Evolutionary conservation across 2,888 invertebrate genomes (phyloP), one percentile per base, ranked within the genome.

Genomic region (Apamea anceps): DNA sequence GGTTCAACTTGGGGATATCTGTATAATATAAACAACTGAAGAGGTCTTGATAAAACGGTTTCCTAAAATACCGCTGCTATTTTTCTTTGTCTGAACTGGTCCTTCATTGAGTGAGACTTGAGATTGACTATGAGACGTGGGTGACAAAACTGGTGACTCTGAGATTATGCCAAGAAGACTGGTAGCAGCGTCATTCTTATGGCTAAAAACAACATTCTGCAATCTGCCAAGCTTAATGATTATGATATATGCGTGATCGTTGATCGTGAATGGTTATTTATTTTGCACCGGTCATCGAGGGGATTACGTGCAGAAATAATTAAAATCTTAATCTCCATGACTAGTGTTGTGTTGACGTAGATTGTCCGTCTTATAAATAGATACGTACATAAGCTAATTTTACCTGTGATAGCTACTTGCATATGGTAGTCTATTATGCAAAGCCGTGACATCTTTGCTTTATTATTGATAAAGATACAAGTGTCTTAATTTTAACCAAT

Each of bases 1-100:
- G 67, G 86, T 78, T 73, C 32, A 1, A 45, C 37, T 62, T 72
- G 63, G 57, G 54, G 82, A 85, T 67, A 67, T n/a, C n/a, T n/a
- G n/a, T 48, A 51, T 51, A 54, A 37, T 63, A 37, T 72, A 71
- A 72, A 74, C 54, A 62, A 48, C 48, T 60, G n/a, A 68, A 32
- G 60, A 82, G 70, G 37, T 82, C 48, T 79, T 18, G 60, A 71
- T 37, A 54, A 71, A 82, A 82, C 72, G 72, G 81, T 85, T 83
- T 62, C 72, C 15, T n/a, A 67, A n/a, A 63, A 62, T 57, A 54
- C 37, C 67, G 51, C 65, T 84, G 15, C 18, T 70, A 32, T 37
- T 45, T 71, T 73, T 84, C 42, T 84, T 67, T 72, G 54, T 84
- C 32, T 68, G n/a, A 48, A 63, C 45, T 68, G 32, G 21, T 68